phyloP scores from a whole-genome alignment of 2,113 vertebrate genomes.

The Amblyopsis rosae region DNA sequence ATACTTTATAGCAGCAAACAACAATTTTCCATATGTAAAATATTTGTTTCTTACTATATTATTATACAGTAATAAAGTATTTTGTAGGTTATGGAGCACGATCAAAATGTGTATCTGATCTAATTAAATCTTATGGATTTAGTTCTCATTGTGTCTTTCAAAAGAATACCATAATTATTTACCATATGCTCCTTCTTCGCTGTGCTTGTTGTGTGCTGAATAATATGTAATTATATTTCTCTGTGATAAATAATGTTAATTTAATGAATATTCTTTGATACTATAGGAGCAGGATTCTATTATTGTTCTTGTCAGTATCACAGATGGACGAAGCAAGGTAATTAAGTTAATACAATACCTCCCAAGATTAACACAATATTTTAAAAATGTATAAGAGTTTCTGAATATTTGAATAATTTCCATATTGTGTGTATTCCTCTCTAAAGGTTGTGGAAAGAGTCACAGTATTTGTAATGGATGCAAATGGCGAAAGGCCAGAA shows the following conservation, averaged over 20 bases:
- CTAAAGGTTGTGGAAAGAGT: slow-evolving; percentile 92
- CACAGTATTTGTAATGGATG: slow-evolving; percentile 89
- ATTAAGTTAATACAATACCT: background rate
- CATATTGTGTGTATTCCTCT: background rate
- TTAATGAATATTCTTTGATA: slow-evolving; percentile 8
- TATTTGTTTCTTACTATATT: too few species aligned
- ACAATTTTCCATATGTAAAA: too few species aligned
- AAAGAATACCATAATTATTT: background rate
- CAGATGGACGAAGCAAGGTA: slow-evolving; percentile 89
- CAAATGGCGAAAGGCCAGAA: slow-evolving; percentile 91
- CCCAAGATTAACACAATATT: background rate
- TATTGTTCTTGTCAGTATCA: slow-evolving; percentile 91
- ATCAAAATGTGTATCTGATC: too few species aligned
- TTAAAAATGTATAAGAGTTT: too few species aligned
- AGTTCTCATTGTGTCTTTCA: background rate
- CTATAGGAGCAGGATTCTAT: slow-evolving; percentile 87
- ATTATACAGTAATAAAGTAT: too few species aligned
- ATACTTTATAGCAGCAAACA: too few species aligned
- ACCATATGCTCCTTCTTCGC: slow-evolving; percentile 18
- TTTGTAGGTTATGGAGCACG: too few species aligned
- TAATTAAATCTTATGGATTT: too few species aligned
- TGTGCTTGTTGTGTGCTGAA: background rate
- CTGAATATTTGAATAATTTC: background rate
- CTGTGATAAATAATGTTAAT: background rate
- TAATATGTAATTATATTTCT: background rate